phyloP scores from a whole-genome alignment of 2,113 vertebrate species.

The Columba livia region DNA sequence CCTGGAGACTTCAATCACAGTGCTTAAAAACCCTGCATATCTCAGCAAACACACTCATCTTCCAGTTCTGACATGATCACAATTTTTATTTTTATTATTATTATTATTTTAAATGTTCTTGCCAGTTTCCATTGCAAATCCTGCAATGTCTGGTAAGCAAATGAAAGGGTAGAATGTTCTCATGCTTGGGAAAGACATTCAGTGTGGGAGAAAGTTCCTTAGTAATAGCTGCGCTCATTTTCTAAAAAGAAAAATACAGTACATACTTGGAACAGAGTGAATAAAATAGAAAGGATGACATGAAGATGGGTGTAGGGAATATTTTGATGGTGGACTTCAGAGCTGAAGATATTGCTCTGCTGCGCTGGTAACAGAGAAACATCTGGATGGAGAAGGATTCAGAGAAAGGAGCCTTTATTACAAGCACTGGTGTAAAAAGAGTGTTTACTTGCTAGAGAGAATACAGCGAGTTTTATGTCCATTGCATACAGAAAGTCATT shows the following conservation, averaged over 20 bases:
- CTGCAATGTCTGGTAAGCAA: conserved; percentile 70
- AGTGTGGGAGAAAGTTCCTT: conserved; percentile 60
- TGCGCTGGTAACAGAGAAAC: background rate
- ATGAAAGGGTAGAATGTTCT: conserved; percentile 74
- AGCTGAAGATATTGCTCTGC: conserved; percentile 26
- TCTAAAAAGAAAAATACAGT: conserved; percentile 57
- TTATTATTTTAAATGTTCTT: conserved; percentile 60
- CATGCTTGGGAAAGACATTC: conserved; percentile 51
- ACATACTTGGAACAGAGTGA: conserved; percentile 39
- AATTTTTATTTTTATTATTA: conserved; percentile 68
- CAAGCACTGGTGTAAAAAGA: background rate
- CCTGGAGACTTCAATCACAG: conserved; percentile 37
- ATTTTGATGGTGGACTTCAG: background rate
- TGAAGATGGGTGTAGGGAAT: background rate
- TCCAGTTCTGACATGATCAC: conserved; percentile 45
- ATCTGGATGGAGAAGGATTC: background rate
- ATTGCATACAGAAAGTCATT: background rate
- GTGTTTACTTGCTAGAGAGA: conserved; percentile 44
- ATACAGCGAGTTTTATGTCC: background rate
- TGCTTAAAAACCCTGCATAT: background rate
- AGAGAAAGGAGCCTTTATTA: conserved; percentile 41
- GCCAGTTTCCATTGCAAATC: conserved; percentile 71
- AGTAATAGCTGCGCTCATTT: conserved; percentile 43
- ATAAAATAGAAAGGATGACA: background rate
- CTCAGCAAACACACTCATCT: conserved; percentile 38